Base-by-base conservation (phyloP, 2,113 vertebrate species). In the Lophius piscatorius region DNA sequence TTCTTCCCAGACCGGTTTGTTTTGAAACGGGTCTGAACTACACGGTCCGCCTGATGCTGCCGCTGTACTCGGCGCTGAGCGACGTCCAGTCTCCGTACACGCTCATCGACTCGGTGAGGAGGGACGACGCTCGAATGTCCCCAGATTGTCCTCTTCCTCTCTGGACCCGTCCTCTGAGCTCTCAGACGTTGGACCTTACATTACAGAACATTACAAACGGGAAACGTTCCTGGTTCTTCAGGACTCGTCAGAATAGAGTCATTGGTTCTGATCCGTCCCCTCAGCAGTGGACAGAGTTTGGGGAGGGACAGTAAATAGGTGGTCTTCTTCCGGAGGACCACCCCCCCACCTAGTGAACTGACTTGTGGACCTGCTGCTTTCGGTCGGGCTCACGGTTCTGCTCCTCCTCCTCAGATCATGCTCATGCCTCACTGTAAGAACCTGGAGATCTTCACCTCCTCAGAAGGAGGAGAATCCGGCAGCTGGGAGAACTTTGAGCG, bases 391-490 rank as follows among this genome's bases (percentile, higher is more conserved):
- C 1, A 4, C 29, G n/a, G 3, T 23, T 26, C 29, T n/a, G n/a
- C n/a, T 54, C 12, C 47, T 45, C 3, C 0, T 24, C 13, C 34
- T 39, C 78, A 99, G 97, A 95, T 99, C 8, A 94, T 98, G 62
- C 87, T 99, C 74, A 95, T 98, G 94, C 97, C 97, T 0, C 94
- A 95, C 90, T 97, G 95, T 81, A 95, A 94, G 74, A 97, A 94
- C 0, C 82, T 99, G 88, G 96, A 98, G 57, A 93, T 99, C 50
- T 99, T 99, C 88, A 91, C 92, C 0, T 90, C 92, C 67, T 93
- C 93, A 0, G 92, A 94, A 1, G 95, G 91, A 0, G 93, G 94
- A 3, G 93, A 94, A 44, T 92, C 28, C 64, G 91, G 85, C 0
- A 92, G 87, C 54, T 98, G 96, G 96, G 95, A 98, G 65, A 97